A percentile compares a stretch with the other conserved stretches of the same genome.
Conservation (phyloP, 2,113 vertebrate genomes). For the Dicerorhinus sumatrensis region DNA sequence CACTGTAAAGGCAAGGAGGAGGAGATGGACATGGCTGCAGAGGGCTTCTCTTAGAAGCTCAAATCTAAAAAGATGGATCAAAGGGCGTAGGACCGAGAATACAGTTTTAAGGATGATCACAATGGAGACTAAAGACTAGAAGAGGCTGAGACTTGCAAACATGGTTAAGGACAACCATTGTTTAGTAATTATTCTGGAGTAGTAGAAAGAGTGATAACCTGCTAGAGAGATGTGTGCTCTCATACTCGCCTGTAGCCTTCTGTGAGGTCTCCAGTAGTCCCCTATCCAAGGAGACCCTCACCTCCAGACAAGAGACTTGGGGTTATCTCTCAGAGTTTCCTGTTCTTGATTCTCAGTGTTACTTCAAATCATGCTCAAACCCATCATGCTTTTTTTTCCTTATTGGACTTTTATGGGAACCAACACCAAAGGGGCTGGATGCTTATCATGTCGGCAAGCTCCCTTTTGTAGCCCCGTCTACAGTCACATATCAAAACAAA, state of each 20-base stretch:
- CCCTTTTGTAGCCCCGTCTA: not conserved
- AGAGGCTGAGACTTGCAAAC: not conserved
- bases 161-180: not conserved
- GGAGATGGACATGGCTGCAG: fast-evolving
- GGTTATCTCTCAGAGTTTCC: not conserved
- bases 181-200: not conserved
- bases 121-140: not conserved
- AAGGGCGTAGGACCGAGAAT: not conserved
- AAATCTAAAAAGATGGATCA: not conserved
- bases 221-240: not conserved
- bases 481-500: slow-evolving; percentile 26
- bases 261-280: too few relatives aligned
- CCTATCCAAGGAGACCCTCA: not conserved
- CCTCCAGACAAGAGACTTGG: not conserved
- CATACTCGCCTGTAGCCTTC: not conserved
- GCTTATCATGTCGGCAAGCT: not conserved
- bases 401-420: not conserved
- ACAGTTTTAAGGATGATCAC: not conserved
- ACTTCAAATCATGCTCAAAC: slow-evolving; percentile 6
- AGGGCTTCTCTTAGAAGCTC: not conserved
- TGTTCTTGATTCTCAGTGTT: not conserved
- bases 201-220: not conserved
- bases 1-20: not conserved
- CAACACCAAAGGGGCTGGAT: not conserved
- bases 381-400: not conserved